phyloP scores from a whole-genome alignment of 2,888 invertebrate genomes.

The Ceriagrion tenellum region DNA sequence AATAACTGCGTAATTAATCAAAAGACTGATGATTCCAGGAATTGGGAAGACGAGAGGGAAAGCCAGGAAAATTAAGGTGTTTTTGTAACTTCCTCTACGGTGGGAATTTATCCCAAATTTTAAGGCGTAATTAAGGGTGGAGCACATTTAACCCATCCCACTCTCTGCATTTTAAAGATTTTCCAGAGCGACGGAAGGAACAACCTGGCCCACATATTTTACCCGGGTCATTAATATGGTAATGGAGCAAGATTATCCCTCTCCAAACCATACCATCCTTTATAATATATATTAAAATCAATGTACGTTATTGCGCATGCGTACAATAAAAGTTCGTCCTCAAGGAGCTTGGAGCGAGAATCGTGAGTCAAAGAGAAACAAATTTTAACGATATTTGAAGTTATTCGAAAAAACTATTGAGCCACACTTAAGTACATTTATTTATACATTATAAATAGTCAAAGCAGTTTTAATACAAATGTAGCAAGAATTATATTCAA shows the following conservation, averaged over 20 bases:
- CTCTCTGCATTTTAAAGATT: neutral
- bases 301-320: too few species aligned
- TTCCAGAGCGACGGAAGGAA: neutral
- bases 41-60: neutral
- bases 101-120: neutral
- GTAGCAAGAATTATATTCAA: too few species aligned
- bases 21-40: neutral
- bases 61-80: neutral
- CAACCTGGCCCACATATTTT: conserved; percentile 6
- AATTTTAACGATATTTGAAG: too few species aligned
- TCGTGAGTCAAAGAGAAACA: too few species aligned
- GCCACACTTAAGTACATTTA: too few species aligned
- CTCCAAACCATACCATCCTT: too few species aligned
- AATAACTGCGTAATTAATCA: neutral
- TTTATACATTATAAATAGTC: too few species aligned
- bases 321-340: too few species aligned
- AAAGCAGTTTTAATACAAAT: too few species aligned
- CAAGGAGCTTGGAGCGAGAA: too few species aligned
- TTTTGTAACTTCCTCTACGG: neutral
- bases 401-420: too few species aligned
- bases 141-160: neutral
- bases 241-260: neutral
- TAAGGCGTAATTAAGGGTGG: neutral
- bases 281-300: too few species aligned
- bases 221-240: neutral